Evolutionary conservation across 2,888 invertebrate genomes (phyloP), one percentile per base, ranked within the genome.

Genomic region (Conistra vaccinii): DNA sequence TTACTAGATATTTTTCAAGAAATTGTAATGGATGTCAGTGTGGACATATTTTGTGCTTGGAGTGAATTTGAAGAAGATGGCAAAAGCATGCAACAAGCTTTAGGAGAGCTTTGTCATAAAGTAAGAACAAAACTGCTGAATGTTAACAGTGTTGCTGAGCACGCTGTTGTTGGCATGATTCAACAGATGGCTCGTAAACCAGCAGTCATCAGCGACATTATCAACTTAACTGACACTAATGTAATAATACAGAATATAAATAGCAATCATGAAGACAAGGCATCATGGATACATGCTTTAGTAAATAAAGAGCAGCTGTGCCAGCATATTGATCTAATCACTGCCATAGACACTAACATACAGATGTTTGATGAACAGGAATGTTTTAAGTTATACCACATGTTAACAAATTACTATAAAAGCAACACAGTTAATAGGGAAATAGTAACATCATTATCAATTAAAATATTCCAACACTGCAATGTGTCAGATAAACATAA

Each of bases 1-100:
- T 78, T 96, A 82, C 76, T 96, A 69, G 94, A 96, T 80, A 89
- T 88, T 78, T 94, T 91, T 78, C 91, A 94, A 84, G 89, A 89
- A 55, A 87, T 95, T 45, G 91, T 95, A 20, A 96, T 96, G 95
- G 93, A 91, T 81, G 89, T 96, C 0, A 96, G 92, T 90, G 92
- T 96, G 32, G 94, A 96, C 74, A 92, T 95, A 78, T 96, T 94
- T 87, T 96, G 96, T 89, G 91, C 94, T 20, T 96, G 96, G 96
- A 94, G 94, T 90, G 96, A 96, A 83, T 93, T 92, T 92, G 93
- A 94, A 81, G 92, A 93, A 26, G 87, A 92, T 81, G 92, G 91
- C 2, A 91, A 90, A 88, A 95, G 85, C 75, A 92, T 95, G 92
- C 96, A 96, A 78, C 92, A 93, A 84, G 88, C 79, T 60, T 91